Evolutionary conservation across 2,797 vertebrate genomes (phyloP).

Genomic region (Parauchenoglanis punctatus): DNA sequence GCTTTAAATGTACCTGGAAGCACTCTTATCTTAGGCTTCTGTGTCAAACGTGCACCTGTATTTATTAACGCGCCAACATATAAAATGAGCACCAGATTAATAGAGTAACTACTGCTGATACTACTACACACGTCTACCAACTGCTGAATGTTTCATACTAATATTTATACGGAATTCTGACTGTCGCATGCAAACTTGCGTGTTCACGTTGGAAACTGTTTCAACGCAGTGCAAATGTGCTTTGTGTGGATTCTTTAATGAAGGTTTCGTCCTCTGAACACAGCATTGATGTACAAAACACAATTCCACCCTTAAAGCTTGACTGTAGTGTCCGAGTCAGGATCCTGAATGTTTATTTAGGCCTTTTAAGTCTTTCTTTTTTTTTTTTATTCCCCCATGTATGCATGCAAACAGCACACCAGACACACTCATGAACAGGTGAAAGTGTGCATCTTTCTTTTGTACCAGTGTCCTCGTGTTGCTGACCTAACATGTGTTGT

Average conservation of each 20-base stretch:
- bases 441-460: slow-evolving; percentile 42
- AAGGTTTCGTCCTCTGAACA: neutral
- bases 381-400: neutral
- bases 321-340: neutral
- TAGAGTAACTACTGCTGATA: slow-evolving; percentile 37
- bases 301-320: slow-evolving; percentile 9
- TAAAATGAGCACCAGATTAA: slow-evolving; percentile 12
- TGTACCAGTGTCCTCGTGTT: slow-evolving; percentile 45
- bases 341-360: slow-evolving; percentile 27
- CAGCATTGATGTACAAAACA: slow-evolving; percentile 11
- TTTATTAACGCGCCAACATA: slow-evolving; percentile 30
- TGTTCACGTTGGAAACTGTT: slow-evolving; percentile 27
- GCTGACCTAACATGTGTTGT: slow-evolving; percentile 40
- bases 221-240: slow-evolving; percentile 22
- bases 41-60: slow-evolving; percentile 35
- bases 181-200: slow-evolving; percentile 57
- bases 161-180: slow-evolving; percentile 56
- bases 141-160: slow-evolving; percentile 58
- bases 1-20: slow-evolving; percentile 29
- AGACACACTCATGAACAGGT: slow-evolving; percentile 42
- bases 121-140: slow-evolving; percentile 51
- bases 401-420: slow-evolving; percentile 31
- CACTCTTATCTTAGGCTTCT: slow-evolving; percentile 13
- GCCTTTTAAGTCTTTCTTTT: neutral
- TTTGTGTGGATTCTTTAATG: slow-evolving; percentile 7